A percentile compares a stretch with the other conserved stretches of the same genome.
Evolutionary conservation across 2,888 invertebrate species (phyloP).

Genomic region (Pandemis cinnamomeana): DNA sequence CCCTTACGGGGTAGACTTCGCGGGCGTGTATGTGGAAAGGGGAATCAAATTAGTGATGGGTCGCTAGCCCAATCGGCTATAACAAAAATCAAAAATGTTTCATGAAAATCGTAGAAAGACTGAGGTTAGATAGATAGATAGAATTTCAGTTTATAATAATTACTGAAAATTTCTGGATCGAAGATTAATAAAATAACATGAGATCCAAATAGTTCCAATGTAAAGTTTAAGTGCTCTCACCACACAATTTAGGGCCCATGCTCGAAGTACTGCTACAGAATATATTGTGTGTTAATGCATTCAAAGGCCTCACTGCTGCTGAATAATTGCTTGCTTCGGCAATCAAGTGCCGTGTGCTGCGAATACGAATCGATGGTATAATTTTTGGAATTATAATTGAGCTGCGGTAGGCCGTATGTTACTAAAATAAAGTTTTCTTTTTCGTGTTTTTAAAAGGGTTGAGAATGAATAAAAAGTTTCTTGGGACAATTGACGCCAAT

Average conservation of each 20-base stretch:
- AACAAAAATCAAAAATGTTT: no score
- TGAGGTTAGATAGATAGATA: no score
- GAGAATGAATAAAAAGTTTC: no score
- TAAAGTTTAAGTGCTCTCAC: constrained; percentile 24
- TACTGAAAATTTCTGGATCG: no score
- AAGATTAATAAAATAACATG: neutral
- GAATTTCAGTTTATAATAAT: no score
- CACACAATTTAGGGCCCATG: constrained; percentile 49
- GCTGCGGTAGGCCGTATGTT: neutral
- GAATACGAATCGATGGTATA: constrained; percentile 12
- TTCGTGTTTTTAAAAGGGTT: no score
- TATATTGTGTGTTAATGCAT: constrained; percentile 74
- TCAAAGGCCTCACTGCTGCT: constrained; percentile 62
- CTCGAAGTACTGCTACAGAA: constrained; percentile 58
- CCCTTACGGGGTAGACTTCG: no score
- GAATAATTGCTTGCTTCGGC: constrained; percentile 59
- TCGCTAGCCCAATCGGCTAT: no score
- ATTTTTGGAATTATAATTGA: neutral
- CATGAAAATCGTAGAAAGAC: no score
- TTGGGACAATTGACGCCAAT: no score
- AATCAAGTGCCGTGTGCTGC: constrained; percentile 22
- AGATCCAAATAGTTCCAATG: neutral
- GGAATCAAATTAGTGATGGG: no score
- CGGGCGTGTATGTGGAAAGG: no score
- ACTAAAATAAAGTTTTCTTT: neutral